Percentiles rank a stretch among this genome's conserved stretches.
phyloP scores from a whole-genome alignment of 2,113 vertebrate genomes.

The Cebidichthys violaceus region DNA sequence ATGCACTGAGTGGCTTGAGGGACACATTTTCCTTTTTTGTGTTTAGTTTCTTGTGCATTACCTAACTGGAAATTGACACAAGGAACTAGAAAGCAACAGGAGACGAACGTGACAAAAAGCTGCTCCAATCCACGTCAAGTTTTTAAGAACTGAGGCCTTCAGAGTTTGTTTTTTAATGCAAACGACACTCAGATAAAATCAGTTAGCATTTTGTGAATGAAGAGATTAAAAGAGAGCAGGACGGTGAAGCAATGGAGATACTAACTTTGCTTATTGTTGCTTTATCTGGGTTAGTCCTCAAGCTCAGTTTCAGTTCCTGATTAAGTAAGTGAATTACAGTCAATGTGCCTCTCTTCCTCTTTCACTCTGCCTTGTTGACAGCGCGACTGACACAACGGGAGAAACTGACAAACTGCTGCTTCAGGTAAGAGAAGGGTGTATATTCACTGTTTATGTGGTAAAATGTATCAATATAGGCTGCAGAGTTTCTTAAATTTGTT shows the following conservation, averaged over 20 bases:
- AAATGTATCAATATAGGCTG: neutral
- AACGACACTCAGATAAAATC: neutral
- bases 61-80: neutral
- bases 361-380: slow-evolving; percentile 36
- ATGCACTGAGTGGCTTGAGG: neutral
- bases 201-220: neutral
- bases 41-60: too few species aligned
- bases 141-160: neutral
- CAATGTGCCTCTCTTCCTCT: slow-evolving; percentile 55
- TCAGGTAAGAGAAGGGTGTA: slow-evolving; percentile 38
- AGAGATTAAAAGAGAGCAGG: neutral
- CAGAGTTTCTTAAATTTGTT: neutral
- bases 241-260: neutral
- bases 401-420: slow-evolving; percentile 15
- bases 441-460: neutral
- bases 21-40: neutral
- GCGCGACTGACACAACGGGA: slow-evolving; percentile 1
- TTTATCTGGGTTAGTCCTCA: neutral
- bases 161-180: neutral
- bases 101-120: neutral
- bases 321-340: slow-evolving; percentile 58
- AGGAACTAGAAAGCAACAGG: neutral
- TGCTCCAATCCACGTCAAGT: neutral
- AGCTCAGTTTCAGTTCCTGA: slow-evolving; percentile 50
- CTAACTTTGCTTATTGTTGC: neutral